These are phyloP conservation scores for Hecatera dysodea DNA, from an alignment of 2,888 invertebrate species.

Conservation along the genomic window DNA sequence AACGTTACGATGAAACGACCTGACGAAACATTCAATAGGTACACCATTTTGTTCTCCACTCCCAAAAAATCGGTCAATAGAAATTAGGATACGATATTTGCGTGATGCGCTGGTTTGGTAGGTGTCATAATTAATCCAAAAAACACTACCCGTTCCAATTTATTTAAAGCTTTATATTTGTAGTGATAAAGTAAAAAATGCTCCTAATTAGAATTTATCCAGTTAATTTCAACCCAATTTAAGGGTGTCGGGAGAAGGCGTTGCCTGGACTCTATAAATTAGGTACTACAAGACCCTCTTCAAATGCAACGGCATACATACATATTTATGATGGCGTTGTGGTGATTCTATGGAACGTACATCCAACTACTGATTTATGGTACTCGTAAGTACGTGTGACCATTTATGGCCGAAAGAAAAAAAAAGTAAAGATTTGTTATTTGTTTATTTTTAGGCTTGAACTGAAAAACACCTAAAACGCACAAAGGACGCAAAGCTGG, in stretches of 20 bases:
- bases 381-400: conserved; percentile 1
- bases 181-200: conserved; percentile 15
- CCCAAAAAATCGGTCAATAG: conserved; percentile 22
- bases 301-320: conserved; percentile 28
- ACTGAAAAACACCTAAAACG: conserved; percentile 2
- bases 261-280: conserved; percentile 53
- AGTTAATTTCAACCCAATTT: conserved; percentile 40
- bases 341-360: conserved; percentile 18
- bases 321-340: conserved; percentile 3
- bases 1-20: neutral
- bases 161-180: neutral
- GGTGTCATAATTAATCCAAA: conserved; percentile 8
- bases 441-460: neutral
- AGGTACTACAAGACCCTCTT: conserved; percentile 53
- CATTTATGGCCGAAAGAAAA: conserved; percentile 1
- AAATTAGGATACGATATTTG: conserved; percentile 6
- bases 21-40: neutral
- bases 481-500: neutral
- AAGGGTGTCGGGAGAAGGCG: conserved; percentile 48
- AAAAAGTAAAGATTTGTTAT: conserved; percentile 4
- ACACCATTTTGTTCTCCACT: conserved; percentile 10
- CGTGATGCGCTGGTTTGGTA: neutral
- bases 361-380: conserved; percentile 15
- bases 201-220: conserved; percentile 14
- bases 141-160: neutral